Evolutionary conservation across 2,797 vertebrate genomes (phyloP).

Genomic region (Sebastes kiyomatsui): DNA sequence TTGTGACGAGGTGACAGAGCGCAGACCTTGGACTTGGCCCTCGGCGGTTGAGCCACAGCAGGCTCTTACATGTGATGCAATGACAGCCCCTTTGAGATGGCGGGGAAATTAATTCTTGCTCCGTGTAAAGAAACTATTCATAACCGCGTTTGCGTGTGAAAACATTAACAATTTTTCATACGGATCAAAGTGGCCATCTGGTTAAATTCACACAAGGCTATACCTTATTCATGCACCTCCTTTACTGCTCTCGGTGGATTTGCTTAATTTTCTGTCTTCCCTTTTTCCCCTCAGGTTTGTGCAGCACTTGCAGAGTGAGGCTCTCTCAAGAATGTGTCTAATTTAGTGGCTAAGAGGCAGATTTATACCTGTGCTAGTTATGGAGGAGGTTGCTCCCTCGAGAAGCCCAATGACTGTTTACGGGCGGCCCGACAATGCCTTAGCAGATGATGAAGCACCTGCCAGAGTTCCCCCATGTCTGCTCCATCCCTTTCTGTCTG

Average conservation of each 20-base stretch:
- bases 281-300: conserved; percentile 62
- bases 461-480: conserved; percentile 75
- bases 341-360: conserved; percentile 88
- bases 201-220: conserved; percentile 63
- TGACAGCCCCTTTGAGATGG: conserved; percentile 65
- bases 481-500: conserved; percentile 70
- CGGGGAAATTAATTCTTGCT: conserved; percentile 61
- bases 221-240: conserved; percentile 55
- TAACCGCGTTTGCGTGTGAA: conserved; percentile 59
- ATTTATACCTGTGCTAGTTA: conserved; percentile 91
- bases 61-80: conserved; percentile 61
- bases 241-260: conserved; percentile 63
- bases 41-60: conserved; percentile 64
- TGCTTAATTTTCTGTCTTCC: conserved; percentile 60
- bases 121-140: conserved; percentile 71
- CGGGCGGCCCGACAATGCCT: conserved; percentile 80
- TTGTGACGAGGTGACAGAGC: conserved; percentile 65
- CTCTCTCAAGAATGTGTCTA: conserved; percentile 79
- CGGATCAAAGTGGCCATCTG: conserved; percentile 73
- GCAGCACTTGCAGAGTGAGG: conserved; percentile 71
- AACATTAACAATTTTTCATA: conserved; percentile 61
- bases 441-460: conserved; percentile 86
- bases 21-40: conserved; percentile 71
- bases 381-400: conserved; percentile 85
- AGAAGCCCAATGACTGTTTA: conserved; percentile 86